phyloP scores from a whole-genome alignment of 2,113 vertebrate species.

The Phoenicopterus ruber region DNA sequence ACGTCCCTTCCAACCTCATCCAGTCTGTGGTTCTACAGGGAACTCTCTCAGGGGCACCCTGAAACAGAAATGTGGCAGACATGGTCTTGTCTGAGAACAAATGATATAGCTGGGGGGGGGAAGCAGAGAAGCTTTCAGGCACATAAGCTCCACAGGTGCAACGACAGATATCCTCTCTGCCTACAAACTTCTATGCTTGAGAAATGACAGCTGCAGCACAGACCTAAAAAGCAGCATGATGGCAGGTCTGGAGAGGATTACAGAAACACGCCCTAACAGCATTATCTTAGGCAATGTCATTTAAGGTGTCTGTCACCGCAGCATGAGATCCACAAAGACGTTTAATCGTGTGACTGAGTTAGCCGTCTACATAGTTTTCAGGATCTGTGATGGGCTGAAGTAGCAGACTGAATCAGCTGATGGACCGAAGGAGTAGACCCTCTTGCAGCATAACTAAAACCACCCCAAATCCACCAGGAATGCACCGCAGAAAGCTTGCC shows the following conservation, averaged over 20 bases:
- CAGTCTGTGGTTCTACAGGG: background rate
- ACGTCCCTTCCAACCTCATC: background rate
- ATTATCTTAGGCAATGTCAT: background rate
- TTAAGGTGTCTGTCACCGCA: background rate
- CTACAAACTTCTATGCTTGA: background rate
- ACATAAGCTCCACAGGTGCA: background rate
- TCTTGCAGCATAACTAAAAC: background rate
- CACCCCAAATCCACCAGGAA: background rate
- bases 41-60: background rate
- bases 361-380: background rate
- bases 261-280: background rate
- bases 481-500: background rate
- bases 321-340: background rate
- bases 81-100: background rate
- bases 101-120: background rate
- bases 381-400: background rate
- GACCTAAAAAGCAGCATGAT: background rate
- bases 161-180: background rate
- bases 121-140: background rate
- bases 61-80: background rate
- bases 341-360: background rate
- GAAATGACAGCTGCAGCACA: background rate
- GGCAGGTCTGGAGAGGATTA: background rate
- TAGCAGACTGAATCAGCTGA: background rate
- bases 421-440: background rate